A percentile compares a stretch with the other conserved stretches of the same genome.
Conservation (phyloP, 2,888 invertebrate genomes). For the Scrobipalpa costella region DNA sequence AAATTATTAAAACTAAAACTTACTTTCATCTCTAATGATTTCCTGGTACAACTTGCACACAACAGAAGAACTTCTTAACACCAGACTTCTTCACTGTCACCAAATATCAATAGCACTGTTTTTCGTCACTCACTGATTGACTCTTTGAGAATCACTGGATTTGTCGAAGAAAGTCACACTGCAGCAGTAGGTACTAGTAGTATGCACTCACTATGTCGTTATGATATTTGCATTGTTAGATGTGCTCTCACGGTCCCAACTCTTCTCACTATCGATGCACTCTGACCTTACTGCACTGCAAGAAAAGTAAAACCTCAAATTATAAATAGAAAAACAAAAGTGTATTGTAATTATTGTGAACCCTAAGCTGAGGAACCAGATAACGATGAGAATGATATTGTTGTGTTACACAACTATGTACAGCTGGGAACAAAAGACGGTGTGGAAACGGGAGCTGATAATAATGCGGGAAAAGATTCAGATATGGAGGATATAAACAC, state of each 20-base stretch:
- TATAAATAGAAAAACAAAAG: conserved; percentile 17
- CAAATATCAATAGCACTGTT: conserved; percentile 35
- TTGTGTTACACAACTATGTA: conserved; percentile 6
- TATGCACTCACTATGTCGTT: conserved; percentile 17
- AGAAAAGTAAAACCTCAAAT: conserved; percentile 18
- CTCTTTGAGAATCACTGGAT: conserved; percentile 31
- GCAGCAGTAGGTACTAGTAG: not conserved
- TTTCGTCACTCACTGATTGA: conserved; percentile 33
- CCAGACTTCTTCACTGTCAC: conserved; percentile 30
- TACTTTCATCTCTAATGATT: conserved; percentile 66
- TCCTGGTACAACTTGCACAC: conserved; percentile 34
- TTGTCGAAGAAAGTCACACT: conserved; percentile 32
- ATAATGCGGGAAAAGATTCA: conserved; percentile 11
- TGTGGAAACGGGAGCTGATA: conserved; percentile 15
- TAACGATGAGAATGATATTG: conserved; percentile 2
- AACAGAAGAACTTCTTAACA: conserved; percentile 25
- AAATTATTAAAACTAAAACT: conserved; percentile 41
- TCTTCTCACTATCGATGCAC: conserved; percentile 46
- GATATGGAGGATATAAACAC: conserved; percentile 3
- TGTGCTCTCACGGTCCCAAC: conserved; percentile 40
- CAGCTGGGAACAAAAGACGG: conserved; percentile 11
- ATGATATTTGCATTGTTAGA: conserved; percentile 30
- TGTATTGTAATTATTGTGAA: conserved; percentile 17
- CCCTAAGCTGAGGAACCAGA: conserved; percentile 5
- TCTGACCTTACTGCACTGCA: conserved; percentile 40